Conservation (phyloP, 1,140 invertebrate genomes). For the Tetramorium parvispinum region DNA sequence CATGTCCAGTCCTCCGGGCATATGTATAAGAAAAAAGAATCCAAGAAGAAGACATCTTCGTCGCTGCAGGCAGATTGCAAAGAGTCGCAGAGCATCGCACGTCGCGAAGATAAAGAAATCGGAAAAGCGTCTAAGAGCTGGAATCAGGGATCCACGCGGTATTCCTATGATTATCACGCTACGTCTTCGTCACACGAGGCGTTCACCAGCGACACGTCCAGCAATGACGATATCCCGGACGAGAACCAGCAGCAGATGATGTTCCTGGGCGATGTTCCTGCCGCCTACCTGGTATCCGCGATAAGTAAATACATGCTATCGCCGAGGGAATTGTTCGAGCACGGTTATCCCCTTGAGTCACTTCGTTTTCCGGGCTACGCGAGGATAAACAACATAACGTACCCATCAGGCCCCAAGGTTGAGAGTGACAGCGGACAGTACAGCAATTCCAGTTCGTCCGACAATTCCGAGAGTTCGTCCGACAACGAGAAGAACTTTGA, state of each 20-base stretch:
- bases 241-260: background rate
- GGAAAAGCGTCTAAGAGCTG: background rate
- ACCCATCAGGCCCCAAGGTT: background rate
- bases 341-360: slow-evolving; percentile 91
- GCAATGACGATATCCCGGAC: slow-evolving; percentile 3
- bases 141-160: background rate
- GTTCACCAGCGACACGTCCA: slow-evolving; percentile 6
- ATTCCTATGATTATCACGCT: background rate
- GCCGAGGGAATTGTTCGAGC: slow-evolving; percentile 88
- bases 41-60: slow-evolving; percentile 11
- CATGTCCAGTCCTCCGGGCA: background rate
- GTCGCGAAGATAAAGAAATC: background rate
- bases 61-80: background rate
- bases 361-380: slow-evolving; percentile 84
- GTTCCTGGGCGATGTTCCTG: no score
- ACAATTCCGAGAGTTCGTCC: slow-evolving; percentile 35
- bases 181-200: background rate
- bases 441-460: background rate
- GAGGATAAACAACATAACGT: slow-evolving; percentile 79
- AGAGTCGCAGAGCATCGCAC: background rate
- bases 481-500: background rate
- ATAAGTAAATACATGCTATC: slow-evolving; percentile 81
- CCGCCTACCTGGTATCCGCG: background rate
- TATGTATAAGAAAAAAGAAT: background rate
- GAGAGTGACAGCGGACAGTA: slow-evolving; percentile 3